A percentile compares a stretch with the other conserved stretches of the same genome.
Conservation (phyloP, 2,888 invertebrate genomes). For the Leptinotarsa rubiginosa region DNA sequence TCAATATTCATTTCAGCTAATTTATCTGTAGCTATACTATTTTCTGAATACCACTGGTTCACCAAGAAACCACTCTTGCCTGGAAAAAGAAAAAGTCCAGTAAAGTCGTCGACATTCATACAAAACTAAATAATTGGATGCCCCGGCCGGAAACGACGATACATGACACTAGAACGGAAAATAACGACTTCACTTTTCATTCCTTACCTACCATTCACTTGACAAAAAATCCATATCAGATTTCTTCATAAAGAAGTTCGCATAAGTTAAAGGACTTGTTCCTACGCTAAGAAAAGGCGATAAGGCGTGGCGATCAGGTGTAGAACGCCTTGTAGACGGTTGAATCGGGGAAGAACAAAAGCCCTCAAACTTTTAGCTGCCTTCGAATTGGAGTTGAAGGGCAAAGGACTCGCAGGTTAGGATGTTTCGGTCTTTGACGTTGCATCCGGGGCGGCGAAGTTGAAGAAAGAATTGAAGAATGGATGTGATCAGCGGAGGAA, state of each 20-base stretch:
- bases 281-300: conserved; percentile 51
- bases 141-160: conserved; percentile 39
- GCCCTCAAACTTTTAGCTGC: conserved; percentile 50
- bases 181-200: conserved; percentile 47
- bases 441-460: conserved; percentile 53
- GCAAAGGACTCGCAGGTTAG: conserved; percentile 47
- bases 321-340: conserved; percentile 58
- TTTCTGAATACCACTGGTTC: too few relatives aligned
- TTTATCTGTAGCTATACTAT: too few relatives aligned
- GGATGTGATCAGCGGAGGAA: background rate
- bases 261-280: conserved; percentile 52
- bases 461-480: conserved; percentile 14
- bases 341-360: conserved; percentile 54
- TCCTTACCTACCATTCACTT: conserved; percentile 34
- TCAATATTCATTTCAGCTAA: too few relatives aligned
- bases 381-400: conserved; percentile 40
- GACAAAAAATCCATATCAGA: conserved; percentile 50
- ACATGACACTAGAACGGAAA: conserved; percentile 44
- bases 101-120: background rate
- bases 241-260: conserved; percentile 54
- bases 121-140: conserved; percentile 18
- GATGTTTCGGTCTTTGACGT: conserved; percentile 50
- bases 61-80: too few relatives aligned
- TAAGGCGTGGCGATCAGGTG: conserved; percentile 59
- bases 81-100: background rate